Percentiles rank a stretch among this genome's conserved stretches.
phyloP scores from a whole-genome alignment of 2,797 vertebrate genomes.

The Enteromius anoplus region DNA sequence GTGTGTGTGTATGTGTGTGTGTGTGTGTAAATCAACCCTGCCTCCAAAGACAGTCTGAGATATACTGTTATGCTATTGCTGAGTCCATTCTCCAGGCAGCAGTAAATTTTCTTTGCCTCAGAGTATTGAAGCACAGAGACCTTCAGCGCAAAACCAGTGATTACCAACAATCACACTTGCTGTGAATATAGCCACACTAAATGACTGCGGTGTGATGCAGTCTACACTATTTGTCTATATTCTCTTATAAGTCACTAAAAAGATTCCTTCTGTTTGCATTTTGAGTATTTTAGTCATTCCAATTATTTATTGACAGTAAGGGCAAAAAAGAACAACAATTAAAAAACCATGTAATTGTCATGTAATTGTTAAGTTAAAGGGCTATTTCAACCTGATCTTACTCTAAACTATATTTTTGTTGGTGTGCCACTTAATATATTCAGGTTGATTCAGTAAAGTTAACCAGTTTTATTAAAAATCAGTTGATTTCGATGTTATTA shows the following conservation, averaged over 20 bases:
- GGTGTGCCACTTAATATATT: neutral
- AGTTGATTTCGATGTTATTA: neutral
- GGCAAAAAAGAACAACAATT: neutral
- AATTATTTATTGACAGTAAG: neutral
- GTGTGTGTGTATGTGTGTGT: neutral
- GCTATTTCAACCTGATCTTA: neutral
- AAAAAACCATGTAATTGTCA: neutral
- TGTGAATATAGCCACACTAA: constrained; percentile 39
- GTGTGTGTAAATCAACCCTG: constrained; percentile 33
- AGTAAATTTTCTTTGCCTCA: constrained; percentile 47
- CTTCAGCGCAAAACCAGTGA: constrained; percentile 41
- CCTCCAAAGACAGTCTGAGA: constrained; percentile 49
- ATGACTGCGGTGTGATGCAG: constrained; percentile 22
- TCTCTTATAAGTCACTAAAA: neutral
- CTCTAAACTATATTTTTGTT: neutral
- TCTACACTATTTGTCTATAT: neutral
- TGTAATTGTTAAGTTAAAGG: neutral
- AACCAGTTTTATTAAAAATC: neutral
- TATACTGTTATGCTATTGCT: constrained; percentile 55
- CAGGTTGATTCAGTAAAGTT: neutral
- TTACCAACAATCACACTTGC: constrained; percentile 49
- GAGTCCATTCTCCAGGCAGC: constrained; percentile 51
- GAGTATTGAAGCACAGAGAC: constrained; percentile 49
- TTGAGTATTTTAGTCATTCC: neutral
- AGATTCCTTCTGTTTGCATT: neutral